Evolutionary conservation across 2,797 vertebrate species (phyloP).

Genomic region (Spondyliosoma cantharus): DNA sequence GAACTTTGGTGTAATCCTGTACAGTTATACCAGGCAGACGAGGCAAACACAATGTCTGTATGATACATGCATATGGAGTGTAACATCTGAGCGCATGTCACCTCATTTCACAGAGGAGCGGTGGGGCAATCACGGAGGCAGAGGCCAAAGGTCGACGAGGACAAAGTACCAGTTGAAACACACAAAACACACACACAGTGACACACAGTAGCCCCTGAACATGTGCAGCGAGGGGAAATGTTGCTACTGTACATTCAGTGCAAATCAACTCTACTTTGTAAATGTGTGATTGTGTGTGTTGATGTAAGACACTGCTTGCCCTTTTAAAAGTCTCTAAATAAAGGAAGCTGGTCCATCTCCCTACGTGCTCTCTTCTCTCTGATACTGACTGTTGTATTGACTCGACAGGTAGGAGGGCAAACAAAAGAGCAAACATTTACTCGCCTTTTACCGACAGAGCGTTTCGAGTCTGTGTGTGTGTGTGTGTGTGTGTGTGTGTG

Average conservation of each 20-base stretch:
- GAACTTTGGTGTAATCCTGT: not conserved
- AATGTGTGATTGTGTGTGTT: not conserved
- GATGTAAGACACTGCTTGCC: not conserved
- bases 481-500: slow-evolving; percentile 45
- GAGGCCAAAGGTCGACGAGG: slow-evolving; percentile 67
- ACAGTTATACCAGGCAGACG: not conserved
- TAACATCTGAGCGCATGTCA: slow-evolving; percentile 21
- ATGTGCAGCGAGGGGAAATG: not conserved
- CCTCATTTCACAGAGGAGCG: slow-evolving; percentile 39
- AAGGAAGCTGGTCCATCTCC: slow-evolving; percentile 5
- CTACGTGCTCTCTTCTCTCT: slow-evolving; percentile 5
- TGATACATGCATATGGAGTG: not conserved
- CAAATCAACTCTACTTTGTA: not conserved
- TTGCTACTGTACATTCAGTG: not conserved
- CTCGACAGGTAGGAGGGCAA: slow-evolving; percentile 63
- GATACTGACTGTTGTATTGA: slow-evolving; percentile 65
- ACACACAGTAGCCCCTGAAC: not conserved
- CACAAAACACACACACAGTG: slow-evolving; percentile 46
- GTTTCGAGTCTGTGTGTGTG: slow-evolving; percentile 36
- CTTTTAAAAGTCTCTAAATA: not conserved
- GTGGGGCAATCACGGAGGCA: slow-evolving; percentile 48
- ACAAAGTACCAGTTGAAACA: slow-evolving; percentile 75
- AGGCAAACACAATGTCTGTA: not conserved
- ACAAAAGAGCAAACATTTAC: slow-evolving; percentile 82
- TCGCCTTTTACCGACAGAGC: slow-evolving; percentile 60